Base-by-base conservation (phyloP, 2,113 vertebrate genomes). In the Hemibagrus wyckioides region DNA sequence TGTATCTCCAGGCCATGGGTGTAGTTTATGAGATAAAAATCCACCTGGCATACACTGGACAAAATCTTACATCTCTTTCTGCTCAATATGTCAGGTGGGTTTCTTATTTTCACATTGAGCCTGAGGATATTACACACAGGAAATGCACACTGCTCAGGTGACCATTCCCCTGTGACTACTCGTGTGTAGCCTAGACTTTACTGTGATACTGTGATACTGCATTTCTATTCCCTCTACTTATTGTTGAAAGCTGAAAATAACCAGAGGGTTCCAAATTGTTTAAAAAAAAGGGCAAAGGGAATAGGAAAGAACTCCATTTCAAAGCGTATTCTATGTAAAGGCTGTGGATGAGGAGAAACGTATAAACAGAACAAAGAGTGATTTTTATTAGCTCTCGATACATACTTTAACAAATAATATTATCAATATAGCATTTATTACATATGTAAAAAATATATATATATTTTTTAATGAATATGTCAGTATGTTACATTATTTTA, bases 71-170 rank as follows among this genome's bases (percentile, higher is more conserved):
- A 41, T 81, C 79, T 59, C 79, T 41, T 81, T 41, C 33, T 41
- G 54, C 54, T 41, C 54, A 41, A 41, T 59, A 81, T 15, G 56
- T 59, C 33, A 23, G 79, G 28, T 41, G 13, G 50, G 83, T 25
- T 56, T 73, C 65, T 57, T 75, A 44, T 85, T 59, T 85, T 48
- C 33, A n/a, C 69, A 85, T 3, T 75, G 67, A 61, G 44, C 59
- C 39, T 39, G 57, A 79, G 75, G 59, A 76, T 75, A 65, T 30
- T 65, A 33, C n/a, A 75, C 52, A 30, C 41, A 48, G 81, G 39
- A n/a, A 30, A 73, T 39, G 7, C 84, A 44, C 39, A 33, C 33
- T 54, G 44, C 52, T 65, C 48, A n/a, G 75, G 76, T 86, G 41
- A 54, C 44, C 19, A 1, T n/a, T 77, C 33, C 50, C 14, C 36